Base-by-base conservation (phyloP, 2,797 vertebrate genomes). In the Crenuchus spilurus region DNA sequence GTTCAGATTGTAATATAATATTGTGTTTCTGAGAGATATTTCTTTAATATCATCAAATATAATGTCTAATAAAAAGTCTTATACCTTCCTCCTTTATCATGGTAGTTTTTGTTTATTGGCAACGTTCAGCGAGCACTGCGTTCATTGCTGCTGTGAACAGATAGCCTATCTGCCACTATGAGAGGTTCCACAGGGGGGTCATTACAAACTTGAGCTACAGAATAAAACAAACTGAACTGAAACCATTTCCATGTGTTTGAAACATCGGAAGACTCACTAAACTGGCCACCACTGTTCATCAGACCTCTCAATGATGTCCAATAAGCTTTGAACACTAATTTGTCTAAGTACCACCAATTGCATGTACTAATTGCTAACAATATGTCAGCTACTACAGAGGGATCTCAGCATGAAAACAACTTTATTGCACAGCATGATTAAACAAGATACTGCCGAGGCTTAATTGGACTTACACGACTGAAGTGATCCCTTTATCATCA, bases 121-220 rank as follows among this genome's bases (percentile, higher is more conserved):
- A n/a, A n/a, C n/a, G n/a, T n/a, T n/a, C n/a, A n/a, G n/a, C n/a
- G n/a, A n/a, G n/a, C n/a, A n/a, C n/a, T n/a, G n/a, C n/a, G 5
- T 26, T 22, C 8, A 5, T 9, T 35, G 52, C 63, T 74, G 72
- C 52, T 58, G 52, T 22, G 41, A 74, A 49, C 10, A 30, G 62
- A 74, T 66, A 46, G 41, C 30, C 20, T 74, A 66, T 66, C 41
- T 37, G 30, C 6, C 6, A 18, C 11, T 11, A 11, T 20, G 31
- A n/a, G 42, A 64, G 6, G 18, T 16, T 28, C 39, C 28, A 9
- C 11, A n/a, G 22, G 58, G 13, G 11, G 20, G 58, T 26, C 3
- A 41, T 14, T 61, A 39, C 9, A 60, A 22, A 26, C 11, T 26
- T 10, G 39, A n/a, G 24, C 20, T 16, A 16, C 37, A 42, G 39